phyloP scores from a whole-genome alignment of 2,113 vertebrate genomes.

The Ramphastos sulfuratus region DNA sequence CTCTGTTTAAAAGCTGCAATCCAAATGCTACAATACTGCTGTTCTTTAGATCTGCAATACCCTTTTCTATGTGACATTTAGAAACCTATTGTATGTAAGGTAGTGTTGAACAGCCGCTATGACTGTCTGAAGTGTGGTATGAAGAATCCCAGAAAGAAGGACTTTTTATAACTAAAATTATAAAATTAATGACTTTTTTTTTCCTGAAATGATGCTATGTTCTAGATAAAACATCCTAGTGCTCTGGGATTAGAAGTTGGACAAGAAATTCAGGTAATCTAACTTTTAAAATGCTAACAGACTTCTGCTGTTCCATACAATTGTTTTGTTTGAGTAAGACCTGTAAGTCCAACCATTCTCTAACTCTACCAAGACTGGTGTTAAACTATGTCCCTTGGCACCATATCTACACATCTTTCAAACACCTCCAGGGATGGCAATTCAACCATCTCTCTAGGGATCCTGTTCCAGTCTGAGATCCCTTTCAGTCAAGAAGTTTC shows the following conservation, averaged over 20 bases:
- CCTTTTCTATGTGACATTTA: not conserved
- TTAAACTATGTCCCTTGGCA: too few species aligned
- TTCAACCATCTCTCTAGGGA: too few species aligned
- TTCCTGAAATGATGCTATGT: slow-evolving; percentile 5
- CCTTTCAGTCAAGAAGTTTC: too few species aligned
- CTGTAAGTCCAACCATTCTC: too few species aligned
- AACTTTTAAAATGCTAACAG: not conserved
- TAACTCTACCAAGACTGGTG: too few species aligned
- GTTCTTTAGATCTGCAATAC: not conserved
- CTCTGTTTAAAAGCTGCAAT: not conserved
- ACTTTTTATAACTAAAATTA: not conserved
- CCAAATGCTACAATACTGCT: not conserved
- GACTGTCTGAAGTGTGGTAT: not conserved
- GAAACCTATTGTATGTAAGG: not conserved
- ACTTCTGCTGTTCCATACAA: not conserved
- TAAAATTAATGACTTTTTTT: not conserved
- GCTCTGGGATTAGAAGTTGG: slow-evolving; percentile 94
- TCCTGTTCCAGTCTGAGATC: too few species aligned
- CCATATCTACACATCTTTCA: too few species aligned
- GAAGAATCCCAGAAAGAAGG: not conserved
- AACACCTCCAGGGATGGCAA: too few species aligned
- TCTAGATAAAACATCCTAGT: slow-evolving; percentile 92
- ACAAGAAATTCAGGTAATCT: slow-evolving; percentile 93
- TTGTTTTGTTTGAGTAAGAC: too few species aligned
- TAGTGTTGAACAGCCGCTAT: not conserved